These are phyloP conservation scores for Ophraella communa DNA, from an alignment of 2,888 invertebrate species.

Conservation along the genomic window DNA sequence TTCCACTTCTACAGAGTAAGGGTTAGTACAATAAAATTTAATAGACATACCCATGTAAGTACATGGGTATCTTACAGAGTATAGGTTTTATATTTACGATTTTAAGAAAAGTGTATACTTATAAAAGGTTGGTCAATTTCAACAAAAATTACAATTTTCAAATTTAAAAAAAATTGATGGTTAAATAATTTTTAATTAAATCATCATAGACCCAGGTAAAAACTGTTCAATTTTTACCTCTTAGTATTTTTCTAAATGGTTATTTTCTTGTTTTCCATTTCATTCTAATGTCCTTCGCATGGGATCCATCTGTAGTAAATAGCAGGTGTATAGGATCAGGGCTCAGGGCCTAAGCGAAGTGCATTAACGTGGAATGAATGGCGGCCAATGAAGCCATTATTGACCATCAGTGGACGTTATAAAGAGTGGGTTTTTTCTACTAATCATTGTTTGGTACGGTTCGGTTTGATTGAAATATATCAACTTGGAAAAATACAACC, in stretches of 20 bases:
- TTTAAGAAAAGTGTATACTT: no score
- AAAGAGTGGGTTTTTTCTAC: constrained; percentile 53
- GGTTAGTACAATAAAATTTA: no score
- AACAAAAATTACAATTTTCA: no score
- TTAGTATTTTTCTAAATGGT: background rate
- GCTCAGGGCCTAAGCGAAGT: constrained; percentile 45
- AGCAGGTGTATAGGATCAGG: constrained; percentile 43
- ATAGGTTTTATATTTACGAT: no score
- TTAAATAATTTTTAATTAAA: no score
- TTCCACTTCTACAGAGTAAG: no score
- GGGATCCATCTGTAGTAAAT: constrained; percentile 8
- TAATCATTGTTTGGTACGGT: constrained; percentile 58
- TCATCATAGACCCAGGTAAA: no score
- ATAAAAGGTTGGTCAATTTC: no score
- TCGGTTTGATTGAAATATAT: constrained; percentile 59
- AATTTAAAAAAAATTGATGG: no score
- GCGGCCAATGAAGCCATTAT: constrained; percentile 57
- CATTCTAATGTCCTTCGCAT: background rate
- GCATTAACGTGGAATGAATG: constrained; percentile 56
- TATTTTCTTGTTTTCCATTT: background rate
- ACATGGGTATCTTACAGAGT: no score
- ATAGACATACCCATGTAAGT: no score
- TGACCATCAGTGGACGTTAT: constrained; percentile 51
- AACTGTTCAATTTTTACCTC: no score
- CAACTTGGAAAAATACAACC: constrained; percentile 54